A percentile compares a stretch with the other conserved stretches of the same genome.
These are phyloP conservation scores for Schlechtendalia chinensis DNA, from an alignment of 1,140 invertebrate genomes.

Conservation along the genomic window DNA sequence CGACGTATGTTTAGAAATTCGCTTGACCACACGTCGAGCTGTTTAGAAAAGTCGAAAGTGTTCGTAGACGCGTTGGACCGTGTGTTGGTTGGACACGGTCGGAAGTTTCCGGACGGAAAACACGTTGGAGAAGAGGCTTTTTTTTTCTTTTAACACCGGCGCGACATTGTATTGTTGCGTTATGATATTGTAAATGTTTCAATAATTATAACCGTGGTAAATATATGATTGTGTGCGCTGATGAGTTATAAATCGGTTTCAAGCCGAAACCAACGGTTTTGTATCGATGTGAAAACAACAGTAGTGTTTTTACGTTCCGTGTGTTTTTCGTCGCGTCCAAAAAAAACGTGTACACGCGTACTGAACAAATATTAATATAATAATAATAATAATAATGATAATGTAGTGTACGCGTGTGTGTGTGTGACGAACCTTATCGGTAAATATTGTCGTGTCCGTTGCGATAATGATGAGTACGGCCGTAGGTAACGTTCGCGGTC, in stretches of 20 bases:
- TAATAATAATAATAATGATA: background rate
- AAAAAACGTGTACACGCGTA: background rate
- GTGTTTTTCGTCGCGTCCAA: background rate
- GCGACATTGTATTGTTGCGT: background rate
- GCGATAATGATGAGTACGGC: too few relatives aligned
- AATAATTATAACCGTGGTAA: background rate
- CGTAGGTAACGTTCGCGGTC: too few relatives aligned
- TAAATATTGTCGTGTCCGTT: too few relatives aligned
- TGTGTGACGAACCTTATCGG: too few relatives aligned
- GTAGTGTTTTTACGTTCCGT: background rate
- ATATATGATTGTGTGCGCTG: too few relatives aligned
- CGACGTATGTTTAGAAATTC: constrained; percentile 27
- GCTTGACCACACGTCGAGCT: constrained; percentile 1
- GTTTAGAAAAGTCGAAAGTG: constrained; percentile 31
- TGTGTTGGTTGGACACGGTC: constrained; percentile 7
- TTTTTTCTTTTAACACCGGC: background rate
- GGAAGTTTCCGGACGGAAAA: background rate
- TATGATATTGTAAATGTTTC: background rate
- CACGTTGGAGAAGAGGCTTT: background rate
- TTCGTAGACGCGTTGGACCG: constrained; percentile 1
- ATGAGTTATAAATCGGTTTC: background rate
- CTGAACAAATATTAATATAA: background rate
- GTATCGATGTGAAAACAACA: background rate
- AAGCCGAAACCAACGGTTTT: background rate
- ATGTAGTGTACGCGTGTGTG: too few relatives aligned